These are phyloP conservation scores for Symphodus melops DNA, from an alignment of 2,113 vertebrate genomes.

Conservation along the genomic window DNA sequence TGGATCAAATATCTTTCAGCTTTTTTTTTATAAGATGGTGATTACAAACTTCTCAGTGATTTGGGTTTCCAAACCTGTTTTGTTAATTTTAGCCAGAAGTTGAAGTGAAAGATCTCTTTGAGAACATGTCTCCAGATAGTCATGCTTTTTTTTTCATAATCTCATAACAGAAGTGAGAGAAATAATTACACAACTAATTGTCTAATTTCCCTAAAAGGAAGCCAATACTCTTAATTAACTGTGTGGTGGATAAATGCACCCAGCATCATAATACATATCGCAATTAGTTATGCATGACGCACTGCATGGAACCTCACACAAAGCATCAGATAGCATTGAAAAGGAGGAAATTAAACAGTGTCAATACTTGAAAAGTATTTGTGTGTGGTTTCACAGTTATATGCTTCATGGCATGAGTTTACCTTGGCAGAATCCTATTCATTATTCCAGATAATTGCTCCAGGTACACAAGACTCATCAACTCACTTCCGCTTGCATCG, in stretches of 20 bases:
- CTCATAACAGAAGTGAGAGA: conserved; percentile 11
- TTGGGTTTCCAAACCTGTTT: background rate
- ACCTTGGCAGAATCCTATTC: conserved; percentile 30
- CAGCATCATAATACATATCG: background rate
- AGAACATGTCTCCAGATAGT: background rate
- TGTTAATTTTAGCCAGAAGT: conserved; percentile 5
- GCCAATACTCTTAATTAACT: conserved; percentile 12
- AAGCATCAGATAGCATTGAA: conserved; percentile 18
- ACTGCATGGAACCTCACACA: conserved; percentile 5
- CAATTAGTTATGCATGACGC: conserved; percentile 16
- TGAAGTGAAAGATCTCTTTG: conserved; percentile 14
- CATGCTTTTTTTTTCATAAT: conserved; percentile 5
- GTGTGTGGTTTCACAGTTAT: background rate
- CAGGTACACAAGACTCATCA: conserved; percentile 26
- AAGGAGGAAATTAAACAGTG: conserved; percentile 39
- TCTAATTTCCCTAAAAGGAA: background rate
- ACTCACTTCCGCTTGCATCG: conserved; percentile 9
- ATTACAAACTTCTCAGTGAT: conserved; percentile 10
- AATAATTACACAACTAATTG: conserved; percentile 11
- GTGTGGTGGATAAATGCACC: conserved; percentile 1
- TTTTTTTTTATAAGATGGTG: conserved; percentile 14
- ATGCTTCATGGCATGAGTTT: conserved; percentile 17
- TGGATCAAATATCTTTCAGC: background rate
- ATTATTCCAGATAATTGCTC: conserved; percentile 37
- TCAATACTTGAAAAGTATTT: conserved; percentile 22